Evolutionary conservation across 2,797 vertebrate species (phyloP), one percentile per base, ranked within the genome.

Genomic region (Ctenopoma kingsleyae): DNA sequence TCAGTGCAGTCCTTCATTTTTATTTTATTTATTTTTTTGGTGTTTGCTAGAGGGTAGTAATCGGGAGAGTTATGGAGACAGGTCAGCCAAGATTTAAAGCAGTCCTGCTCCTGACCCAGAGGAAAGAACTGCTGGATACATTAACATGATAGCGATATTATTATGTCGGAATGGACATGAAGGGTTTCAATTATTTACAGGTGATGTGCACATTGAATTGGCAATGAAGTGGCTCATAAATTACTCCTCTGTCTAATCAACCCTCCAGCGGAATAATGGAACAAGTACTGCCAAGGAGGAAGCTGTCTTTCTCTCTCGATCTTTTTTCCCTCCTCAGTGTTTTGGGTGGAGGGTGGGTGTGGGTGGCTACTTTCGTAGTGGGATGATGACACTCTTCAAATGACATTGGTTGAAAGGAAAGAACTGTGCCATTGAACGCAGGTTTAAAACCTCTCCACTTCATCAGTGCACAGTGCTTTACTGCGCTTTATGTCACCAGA

Each of bases 151-250:
- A 76, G 90, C 80, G 70, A 91, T 91, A 92, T 93, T 86, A 93
- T 94, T 90, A 91, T 90, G 90, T 93, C 71, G 89, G 83, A 93
- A 92, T 83, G 87, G 91, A 94, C 91, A 93, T 89, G 89, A 91
- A 92, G 91, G 90, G 72, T 90, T 92, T 93, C 89, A 92, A 92
- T 95, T 94, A 95, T 94, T 93, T 94, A 94, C 93, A 93, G 93
- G 92, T 93, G 93, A 94, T 92, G 89, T 91, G 86, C 83, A 78
- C 80, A 80, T 92, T 91, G 92, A 92, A 93, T 93, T 86, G 90
- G 77, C 90, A 89, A 91, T 92, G 92, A 94, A 92, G 78, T 89
- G 84, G 77, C 87, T 88, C 80, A 82, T 94, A 93, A 95, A 94
- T 94, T 91, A 91, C 79, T 69, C 72, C 84, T 82, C 86, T 74